A percentile compares a stretch with the other conserved stretches of the same genome.
Evolutionary conservation across 2,888 invertebrate species (phyloP).

Genomic region (Lasioglossum lativentre): DNA sequence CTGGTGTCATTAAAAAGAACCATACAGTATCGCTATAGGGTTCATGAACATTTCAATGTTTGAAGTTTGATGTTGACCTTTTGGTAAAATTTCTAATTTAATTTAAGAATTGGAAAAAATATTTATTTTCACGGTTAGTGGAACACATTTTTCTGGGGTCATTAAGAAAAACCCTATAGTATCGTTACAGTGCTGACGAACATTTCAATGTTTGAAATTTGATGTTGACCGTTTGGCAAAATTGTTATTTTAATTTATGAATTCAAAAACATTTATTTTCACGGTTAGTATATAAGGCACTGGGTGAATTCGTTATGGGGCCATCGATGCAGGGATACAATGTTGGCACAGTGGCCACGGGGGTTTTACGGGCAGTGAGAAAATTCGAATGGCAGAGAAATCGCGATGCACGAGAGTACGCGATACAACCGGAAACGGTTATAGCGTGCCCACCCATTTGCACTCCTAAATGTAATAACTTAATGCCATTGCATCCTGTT

Average conservation of each 20-base stretch:
- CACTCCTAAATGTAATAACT: constrained; percentile 59
- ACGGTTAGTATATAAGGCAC: background rate
- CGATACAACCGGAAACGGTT: constrained; percentile 56
- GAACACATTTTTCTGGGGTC: no score
- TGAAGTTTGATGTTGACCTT: no score
- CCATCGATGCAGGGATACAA: background rate
- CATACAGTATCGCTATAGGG: no score
- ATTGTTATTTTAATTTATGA: background rate
- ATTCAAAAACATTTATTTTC: background rate
- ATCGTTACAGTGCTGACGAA: background rate
- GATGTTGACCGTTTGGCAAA: background rate
- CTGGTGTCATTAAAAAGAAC: no score
- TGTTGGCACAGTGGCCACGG: background rate
- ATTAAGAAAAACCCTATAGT: no score
- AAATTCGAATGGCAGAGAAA: constrained; percentile 45
- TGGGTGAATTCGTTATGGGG: constrained; percentile 6
- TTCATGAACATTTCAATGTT: no score
- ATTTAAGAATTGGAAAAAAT: no score
- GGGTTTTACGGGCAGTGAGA: constrained; percentile 34
- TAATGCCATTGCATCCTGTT: constrained; percentile 65
- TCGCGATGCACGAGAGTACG: constrained; percentile 28
- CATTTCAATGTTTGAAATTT: background rate
- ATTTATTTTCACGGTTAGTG: no score
- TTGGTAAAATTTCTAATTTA: no score
- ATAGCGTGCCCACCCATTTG: constrained; percentile 48